Conservation (phyloP, 64 coral and sea anemone genomes). For the Stichodactyla mertensii region DNA sequence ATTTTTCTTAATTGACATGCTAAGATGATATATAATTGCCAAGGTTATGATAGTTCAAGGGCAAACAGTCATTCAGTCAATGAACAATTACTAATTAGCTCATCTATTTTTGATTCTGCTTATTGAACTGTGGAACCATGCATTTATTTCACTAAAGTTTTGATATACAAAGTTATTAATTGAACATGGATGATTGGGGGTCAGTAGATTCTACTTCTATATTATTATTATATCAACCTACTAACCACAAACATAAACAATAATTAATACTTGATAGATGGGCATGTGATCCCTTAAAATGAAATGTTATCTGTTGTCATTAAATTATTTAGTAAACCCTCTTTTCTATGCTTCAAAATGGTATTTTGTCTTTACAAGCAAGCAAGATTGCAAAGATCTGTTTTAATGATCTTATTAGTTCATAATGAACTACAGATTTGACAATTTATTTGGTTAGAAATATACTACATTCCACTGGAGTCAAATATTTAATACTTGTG, state of each 20-base stretch:
- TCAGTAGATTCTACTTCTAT: not conserved
- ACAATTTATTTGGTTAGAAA: not conserved
- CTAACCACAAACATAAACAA: not conserved
- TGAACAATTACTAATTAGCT: not conserved
- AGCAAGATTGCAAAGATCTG: not conserved
- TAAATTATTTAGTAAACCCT: not conserved
- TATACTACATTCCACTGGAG: not conserved
- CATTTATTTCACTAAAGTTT: not conserved
- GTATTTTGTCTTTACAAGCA: not conserved
- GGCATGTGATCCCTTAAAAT: not conserved
- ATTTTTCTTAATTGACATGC: too few species aligned
- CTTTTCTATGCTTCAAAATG: not conserved
- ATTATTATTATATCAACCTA: not conserved
- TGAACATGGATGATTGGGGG: not conserved
- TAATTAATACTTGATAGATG: not conserved
- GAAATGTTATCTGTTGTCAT: not conserved
- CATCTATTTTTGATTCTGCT: not conserved
- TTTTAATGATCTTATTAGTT: not conserved
- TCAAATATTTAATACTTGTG: conserved; percentile 1
- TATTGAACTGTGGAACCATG: not conserved
- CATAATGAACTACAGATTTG: not conserved
- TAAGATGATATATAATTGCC: not conserved
- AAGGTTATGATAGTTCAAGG: not conserved
- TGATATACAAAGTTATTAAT: not conserved
- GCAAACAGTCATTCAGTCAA: not conserved